Evolutionary conservation across 2,797 vertebrate species (phyloP), one percentile per base, ranked within the genome.

Genomic region (Hozukius guyotensis): DNA sequence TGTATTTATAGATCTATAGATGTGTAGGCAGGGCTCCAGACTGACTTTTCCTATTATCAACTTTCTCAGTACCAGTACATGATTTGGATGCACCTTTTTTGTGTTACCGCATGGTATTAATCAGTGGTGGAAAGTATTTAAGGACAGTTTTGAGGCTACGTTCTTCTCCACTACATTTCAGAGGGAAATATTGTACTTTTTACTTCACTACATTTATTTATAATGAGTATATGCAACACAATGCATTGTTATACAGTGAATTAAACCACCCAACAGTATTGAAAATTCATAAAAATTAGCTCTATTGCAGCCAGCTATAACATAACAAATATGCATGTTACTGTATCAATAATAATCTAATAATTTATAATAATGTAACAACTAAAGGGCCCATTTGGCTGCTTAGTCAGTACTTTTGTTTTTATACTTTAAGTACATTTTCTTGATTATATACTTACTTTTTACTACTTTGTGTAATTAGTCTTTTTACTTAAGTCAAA

Each of bases 1-100:
- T 68, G 4, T 42, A 60, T 75, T 72, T 70, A 77, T 74, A 75
- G 49, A n/a, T 52, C 49, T 52, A 52, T n/a, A 52, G 49, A 52
- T n/a, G 49, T 52, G 20, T 52, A 9, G 49, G 49, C 49, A 9
- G 18, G 49, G 49, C 49, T 52, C 20, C 8, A 52, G 20, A 9
- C 49, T 52, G 20, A 52, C 20, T 52, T 52, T 52, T 52, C 49
- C 49, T 52, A 8, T 46, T 46, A 46, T 16, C 16, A 46, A 46
- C 42, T 46, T 46, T 46, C 42, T 46, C 49, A 52, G 49, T 52
- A 52, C 49, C 49, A 52, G 20, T 10, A n/a, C 20, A n/a, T 52
- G 49, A 52, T 52, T 52, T n/a, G 49, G 4, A n/a, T 20, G 49
- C 49, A n/a, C 20, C 20, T 20, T 52, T 52, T 52, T 16, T 52